Evolutionary conservation across 53 echinoderm and acorn worm species (phyloP), one percentile per base, ranked within the genome.

Genomic region (Luidia sarsii): DNA sequence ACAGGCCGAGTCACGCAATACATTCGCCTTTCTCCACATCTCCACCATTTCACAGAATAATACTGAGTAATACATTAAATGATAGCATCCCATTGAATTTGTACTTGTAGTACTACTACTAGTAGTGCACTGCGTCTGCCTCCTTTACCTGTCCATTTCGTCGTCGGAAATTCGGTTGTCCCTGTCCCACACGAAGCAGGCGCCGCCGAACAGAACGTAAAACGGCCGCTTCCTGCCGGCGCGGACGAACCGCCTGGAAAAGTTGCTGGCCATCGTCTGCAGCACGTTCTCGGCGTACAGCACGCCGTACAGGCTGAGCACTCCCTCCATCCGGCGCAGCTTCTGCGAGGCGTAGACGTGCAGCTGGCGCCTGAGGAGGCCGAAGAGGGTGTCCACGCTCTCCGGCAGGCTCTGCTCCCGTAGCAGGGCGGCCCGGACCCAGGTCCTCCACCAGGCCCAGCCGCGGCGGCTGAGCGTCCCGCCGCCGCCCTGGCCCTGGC

Each of bases 151-250:
- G 39, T 83, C 79, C 14, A 90, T 54, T 73, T 90, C 80, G 18
- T 70, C 10, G 39, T 85, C 81, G 15, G 64, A 37, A 64, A 90
- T 81, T 73, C 45, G 21, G 41, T 63, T 84, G 38, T 89, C 84
- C 57, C 65, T 74, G 54, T 93, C 93, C 87, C 85, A 90, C 27
- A 86, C 90, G 45, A 92, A 95, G 45, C 88, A 86, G 15, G 90
- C 92, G 21, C 92, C 95, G 49, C 92, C 95, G 77, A 92, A 95
- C 48, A 95, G 74, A 65, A 92, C 72, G 68, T 95, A 95, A 50
- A 93, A 55, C 27, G 87, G 92, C 34, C 80, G 52, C 10, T 77
- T 77, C 70, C 83, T 85, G 48, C 70, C 66, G 2, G 85, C 85
- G 52, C 83, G 82, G 60, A 94, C 7, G 65, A 85, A 75, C 64